A percentile compares a stretch with the other conserved stretches of the same genome.
Evolutionary conservation across 2,888 invertebrate genomes (phyloP).

Genomic region (Amiota mariae): DNA sequence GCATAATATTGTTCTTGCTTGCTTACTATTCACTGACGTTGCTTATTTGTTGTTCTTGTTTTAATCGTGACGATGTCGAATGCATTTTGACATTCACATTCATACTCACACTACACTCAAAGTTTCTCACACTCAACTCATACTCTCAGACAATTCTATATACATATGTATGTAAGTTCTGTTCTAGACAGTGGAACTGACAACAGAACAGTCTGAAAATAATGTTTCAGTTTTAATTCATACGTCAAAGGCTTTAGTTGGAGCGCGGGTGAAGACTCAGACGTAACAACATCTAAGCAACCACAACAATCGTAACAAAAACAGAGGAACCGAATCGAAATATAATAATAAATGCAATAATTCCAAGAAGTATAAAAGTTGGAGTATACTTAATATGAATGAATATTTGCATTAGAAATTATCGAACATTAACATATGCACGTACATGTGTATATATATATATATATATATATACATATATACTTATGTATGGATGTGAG

Average conservation of each 20-base stretch:
- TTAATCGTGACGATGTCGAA: slow-evolving; percentile 12
- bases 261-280: slow-evolving; percentile 8
- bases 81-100: slow-evolving; percentile 3
- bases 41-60: background rate
- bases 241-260: slow-evolving; percentile 41
- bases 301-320: slow-evolving; percentile 22
- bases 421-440: slow-evolving; percentile 1
- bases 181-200: background rate
- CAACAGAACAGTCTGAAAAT: background rate
- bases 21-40: background rate
- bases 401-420: slow-evolving; percentile 16
- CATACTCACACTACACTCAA: background rate
- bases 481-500: background rate
- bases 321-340: background rate
- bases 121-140: background rate
- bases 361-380: slow-evolving; percentile 3
- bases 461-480: background rate
- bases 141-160: background rate
- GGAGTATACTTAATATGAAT: slow-evolving; percentile 4
- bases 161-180: too few relatives aligned
- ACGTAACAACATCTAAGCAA: slow-evolving; percentile 35
- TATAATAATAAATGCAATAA: slow-evolving; percentile 10
- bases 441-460: background rate
- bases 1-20: background rate
- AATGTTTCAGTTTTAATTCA: slow-evolving; percentile 46